A percentile compares a stretch with the other conserved stretches of the same genome.
Conservation (phyloP, 2,113 vertebrate species). For the Saccopteryx bilineata region DNA sequence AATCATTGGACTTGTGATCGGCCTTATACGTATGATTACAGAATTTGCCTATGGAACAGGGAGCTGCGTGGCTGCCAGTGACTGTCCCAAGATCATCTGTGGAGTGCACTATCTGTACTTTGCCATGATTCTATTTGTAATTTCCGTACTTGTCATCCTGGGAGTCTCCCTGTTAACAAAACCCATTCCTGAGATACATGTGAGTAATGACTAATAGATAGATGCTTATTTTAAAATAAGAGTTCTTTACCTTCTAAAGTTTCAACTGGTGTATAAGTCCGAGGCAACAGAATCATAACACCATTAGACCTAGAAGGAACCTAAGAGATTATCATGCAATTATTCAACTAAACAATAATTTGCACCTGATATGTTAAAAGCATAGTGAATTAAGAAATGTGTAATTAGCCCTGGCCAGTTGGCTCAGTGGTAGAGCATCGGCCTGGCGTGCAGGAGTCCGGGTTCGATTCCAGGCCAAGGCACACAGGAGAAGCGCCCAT, state of each 20-base stretch:
- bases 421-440: too few species aligned
- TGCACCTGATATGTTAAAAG: not conserved
- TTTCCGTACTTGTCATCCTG: constrained; percentile 87
- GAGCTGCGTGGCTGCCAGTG: constrained; percentile 90
- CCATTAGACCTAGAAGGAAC: not conserved
- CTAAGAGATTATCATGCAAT: not conserved
- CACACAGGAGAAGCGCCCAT: too few species aligned
- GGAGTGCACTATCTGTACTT: constrained; percentile 98
- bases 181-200: constrained; percentile 95
- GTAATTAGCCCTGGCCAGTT: too few species aligned
- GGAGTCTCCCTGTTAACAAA: constrained; percentile 94
- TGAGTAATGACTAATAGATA: constrained; percentile 84
- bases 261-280: not conserved
- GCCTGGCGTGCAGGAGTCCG: too few species aligned
- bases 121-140: constrained; percentile 91
- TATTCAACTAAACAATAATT: not conserved
- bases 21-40: constrained; percentile 92
- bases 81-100: constrained; percentile 95
- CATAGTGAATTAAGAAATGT: not conserved
- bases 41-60: constrained; percentile 94
- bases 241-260: not conserved
- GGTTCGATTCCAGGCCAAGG: too few species aligned
- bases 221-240: not conserved
- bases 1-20: constrained; percentile 89
- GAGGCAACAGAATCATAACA: not conserved